Evolutionary conservation across 2,888 invertebrate genomes (phyloP).

Genomic region (Cataglyphis albicans): DNA sequence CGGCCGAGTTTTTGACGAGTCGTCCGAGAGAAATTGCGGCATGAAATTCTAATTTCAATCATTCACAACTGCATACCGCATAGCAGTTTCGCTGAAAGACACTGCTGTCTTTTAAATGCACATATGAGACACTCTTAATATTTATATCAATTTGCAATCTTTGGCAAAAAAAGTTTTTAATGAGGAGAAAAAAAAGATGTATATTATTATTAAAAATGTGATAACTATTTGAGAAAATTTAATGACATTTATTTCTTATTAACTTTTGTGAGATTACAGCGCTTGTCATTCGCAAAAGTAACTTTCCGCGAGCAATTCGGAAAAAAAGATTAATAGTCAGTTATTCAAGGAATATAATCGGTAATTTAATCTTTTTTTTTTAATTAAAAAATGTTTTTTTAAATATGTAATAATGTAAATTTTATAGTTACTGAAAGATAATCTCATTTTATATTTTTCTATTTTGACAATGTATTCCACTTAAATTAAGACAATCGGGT

Average conservation of each 20-base stretch:
- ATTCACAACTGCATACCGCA: conserved; percentile 27
- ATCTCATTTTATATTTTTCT: neutral
- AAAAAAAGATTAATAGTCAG: neutral
- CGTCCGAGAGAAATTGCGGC: conserved; percentile 36
- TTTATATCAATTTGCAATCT: neutral
- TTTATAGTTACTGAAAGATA: neutral
- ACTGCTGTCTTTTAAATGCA: neutral
- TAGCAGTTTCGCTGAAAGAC: neutral
- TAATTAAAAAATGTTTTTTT: neutral
- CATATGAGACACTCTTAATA: conserved; percentile 2
- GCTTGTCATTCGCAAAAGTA: neutral
- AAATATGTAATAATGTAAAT: too few species aligned
- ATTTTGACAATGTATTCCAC: neutral
- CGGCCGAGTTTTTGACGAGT: conserved; percentile 31
- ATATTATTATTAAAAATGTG: neutral
- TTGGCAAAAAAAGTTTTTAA: neutral
- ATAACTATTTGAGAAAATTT: neutral
- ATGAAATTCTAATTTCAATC: conserved; percentile 56
- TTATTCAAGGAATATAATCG: neutral
- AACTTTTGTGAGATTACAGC: neutral
- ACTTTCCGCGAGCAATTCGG: neutral
- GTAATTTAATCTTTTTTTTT: conserved; percentile 2
- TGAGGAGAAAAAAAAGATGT: neutral
- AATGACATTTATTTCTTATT: neutral
- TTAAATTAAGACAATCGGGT: conserved; percentile 12